These are phyloP conservation scores for Ivindomyrus marchei DNA, from an alignment of 2,113 vertebrate genomes.

Conservation along the genomic window DNA sequence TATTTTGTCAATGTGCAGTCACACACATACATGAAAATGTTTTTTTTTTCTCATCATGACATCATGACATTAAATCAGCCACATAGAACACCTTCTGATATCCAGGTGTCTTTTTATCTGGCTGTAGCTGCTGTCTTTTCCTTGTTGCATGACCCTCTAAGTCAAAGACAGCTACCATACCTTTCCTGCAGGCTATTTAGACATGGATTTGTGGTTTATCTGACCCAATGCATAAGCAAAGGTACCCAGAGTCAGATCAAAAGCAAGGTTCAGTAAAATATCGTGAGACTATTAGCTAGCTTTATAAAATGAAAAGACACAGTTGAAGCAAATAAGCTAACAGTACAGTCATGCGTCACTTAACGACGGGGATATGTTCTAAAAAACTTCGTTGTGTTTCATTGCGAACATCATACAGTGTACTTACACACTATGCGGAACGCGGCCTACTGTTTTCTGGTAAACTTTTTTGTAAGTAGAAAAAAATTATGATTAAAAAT, in stretches of 20 bases:
- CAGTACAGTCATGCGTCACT: neutral
- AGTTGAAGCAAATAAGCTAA: neutral
- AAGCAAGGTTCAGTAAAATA: neutral
- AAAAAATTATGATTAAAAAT: neutral
- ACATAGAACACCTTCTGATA: neutral
- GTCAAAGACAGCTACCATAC: neutral
- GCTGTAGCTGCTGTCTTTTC: neutral
- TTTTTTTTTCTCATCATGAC: neutral
- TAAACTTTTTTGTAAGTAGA: neutral
- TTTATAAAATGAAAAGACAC: neutral
- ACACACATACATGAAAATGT: neutral
- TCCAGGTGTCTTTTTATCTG: neutral
- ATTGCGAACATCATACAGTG: neutral
- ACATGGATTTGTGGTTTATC: neutral
- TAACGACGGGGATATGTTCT: neutral
- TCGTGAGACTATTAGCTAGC: neutral
- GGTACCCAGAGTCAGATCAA: neutral
- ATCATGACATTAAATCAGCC: neutral
- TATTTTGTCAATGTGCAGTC: constrained; percentile 18
- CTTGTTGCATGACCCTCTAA: neutral
- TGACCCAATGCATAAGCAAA: neutral
- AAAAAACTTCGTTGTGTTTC: neutral
- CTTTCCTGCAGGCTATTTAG: neutral
- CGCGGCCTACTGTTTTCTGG: neutral
- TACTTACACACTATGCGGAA: neutral